Conservation (phyloP, 2,888 invertebrate species). For the Macaria notata region DNA sequence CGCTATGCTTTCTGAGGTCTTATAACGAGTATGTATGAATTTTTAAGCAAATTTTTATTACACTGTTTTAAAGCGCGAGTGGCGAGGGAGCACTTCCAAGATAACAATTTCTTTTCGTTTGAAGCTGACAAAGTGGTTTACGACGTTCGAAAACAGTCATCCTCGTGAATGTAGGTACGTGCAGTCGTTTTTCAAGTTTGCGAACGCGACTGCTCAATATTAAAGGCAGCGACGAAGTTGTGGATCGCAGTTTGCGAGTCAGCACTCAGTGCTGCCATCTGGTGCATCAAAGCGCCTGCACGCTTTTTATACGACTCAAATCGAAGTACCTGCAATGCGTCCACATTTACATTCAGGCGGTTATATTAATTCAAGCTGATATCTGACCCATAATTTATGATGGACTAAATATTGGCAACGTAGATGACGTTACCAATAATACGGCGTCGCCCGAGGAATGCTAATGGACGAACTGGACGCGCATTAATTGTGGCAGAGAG, state of each 20-base stretch:
- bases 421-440: slow-evolving; percentile 62
- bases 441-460: slow-evolving; percentile 57
- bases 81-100: slow-evolving; percentile 45
- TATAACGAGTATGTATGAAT: slow-evolving; percentile 39
- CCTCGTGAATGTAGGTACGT: slow-evolving; percentile 46
- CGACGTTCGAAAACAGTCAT: slow-evolving; percentile 54
- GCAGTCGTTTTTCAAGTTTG: slow-evolving; percentile 57
- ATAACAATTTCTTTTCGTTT: slow-evolving; percentile 56
- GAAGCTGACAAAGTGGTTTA: slow-evolving; percentile 60
- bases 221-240: slow-evolving; percentile 59
- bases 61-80: slow-evolving; percentile 34
- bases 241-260: slow-evolving; percentile 46
- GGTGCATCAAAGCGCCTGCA: slow-evolving; percentile 51
- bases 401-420: slow-evolving; percentile 56
- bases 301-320: slow-evolving; percentile 46
- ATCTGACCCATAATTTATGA: slow-evolving; percentile 52
- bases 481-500: slow-evolving; percentile 56
- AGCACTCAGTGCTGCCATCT: slow-evolving; percentile 59
- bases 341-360: slow-evolving; percentile 48
- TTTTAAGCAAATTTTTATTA: slow-evolving; percentile 37
- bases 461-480: slow-evolving; percentile 60
- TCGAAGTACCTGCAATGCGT: slow-evolving; percentile 39
- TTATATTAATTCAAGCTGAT: slow-evolving; percentile 50
- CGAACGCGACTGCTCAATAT: slow-evolving; percentile 60
- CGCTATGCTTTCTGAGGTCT: slow-evolving; percentile 41